A percentile compares a stretch with the other conserved stretches of the same genome.
Conservation (phyloP, 1,140 invertebrate genomes). For the Episyrphus balteatus region DNA sequence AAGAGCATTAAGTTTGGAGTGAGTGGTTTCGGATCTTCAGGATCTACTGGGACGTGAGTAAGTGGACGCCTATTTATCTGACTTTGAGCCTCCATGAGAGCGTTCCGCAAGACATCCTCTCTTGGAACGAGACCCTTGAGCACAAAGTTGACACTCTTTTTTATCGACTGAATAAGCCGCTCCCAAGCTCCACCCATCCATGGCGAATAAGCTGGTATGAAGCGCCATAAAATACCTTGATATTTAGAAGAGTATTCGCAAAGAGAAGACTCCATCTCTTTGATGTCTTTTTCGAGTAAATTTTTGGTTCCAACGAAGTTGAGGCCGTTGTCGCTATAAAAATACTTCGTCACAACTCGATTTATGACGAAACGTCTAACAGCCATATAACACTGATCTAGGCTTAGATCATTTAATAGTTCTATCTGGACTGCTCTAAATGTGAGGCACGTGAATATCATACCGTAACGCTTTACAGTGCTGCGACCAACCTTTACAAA, state of each 20-base stretch:
- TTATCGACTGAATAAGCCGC: no score
- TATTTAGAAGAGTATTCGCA: not conserved
- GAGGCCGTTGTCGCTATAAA: slow-evolving; percentile 24
- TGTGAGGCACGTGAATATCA: slow-evolving; percentile 23
- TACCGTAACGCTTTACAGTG: slow-evolving; percentile 24
- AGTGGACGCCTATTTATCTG: slow-evolving; percentile 12
- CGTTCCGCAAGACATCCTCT: slow-evolving; percentile 7
- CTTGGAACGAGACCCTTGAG: not conserved
- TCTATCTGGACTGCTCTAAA: slow-evolving; percentile 18
- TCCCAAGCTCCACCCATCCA: not conserved
- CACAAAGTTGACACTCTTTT: no score
- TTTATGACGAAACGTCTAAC: slow-evolving; percentile 15
- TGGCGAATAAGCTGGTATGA: slow-evolving; percentile 8
- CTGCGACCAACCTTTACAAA: slow-evolving; percentile 13
- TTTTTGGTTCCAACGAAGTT: slow-evolving; percentile 21
- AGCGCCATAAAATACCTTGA: slow-evolving; percentile 8
- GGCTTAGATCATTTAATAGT: slow-evolving; percentile 10
- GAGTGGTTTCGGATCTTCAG: slow-evolving; percentile 7
- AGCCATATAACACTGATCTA: slow-evolving; percentile 17
- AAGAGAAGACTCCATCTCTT: slow-evolving; percentile 7
- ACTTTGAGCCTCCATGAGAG: slow-evolving; percentile 9
- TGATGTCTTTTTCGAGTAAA: slow-evolving; percentile 9
- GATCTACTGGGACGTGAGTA: slow-evolving; percentile 10
- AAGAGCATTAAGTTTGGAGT: slow-evolving; percentile 12
- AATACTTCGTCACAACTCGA: slow-evolving; percentile 4